These are phyloP conservation scores for Fulmarus glacialis DNA, from an alignment of 2,113 vertebrate species.

Conservation along the genomic window DNA sequence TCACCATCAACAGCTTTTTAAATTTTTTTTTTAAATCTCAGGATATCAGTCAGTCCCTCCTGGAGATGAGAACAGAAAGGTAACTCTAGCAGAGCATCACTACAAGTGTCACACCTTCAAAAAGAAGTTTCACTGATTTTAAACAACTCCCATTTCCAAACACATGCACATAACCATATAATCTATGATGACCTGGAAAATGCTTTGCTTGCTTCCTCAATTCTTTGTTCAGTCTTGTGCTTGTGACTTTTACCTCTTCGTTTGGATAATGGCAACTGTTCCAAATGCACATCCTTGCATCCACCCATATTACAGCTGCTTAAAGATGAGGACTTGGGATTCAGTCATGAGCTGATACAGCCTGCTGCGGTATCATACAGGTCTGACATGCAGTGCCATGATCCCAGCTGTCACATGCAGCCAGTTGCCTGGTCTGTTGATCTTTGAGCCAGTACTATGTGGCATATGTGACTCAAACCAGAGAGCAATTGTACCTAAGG, in stretches of 20 bases:
- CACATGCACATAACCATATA: no score
- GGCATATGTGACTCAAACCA: background rate
- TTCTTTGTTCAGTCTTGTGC: background rate
- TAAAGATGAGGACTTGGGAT: background rate
- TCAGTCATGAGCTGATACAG: no score
- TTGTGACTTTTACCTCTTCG: background rate
- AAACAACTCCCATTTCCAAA: background rate
- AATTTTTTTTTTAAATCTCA: background rate
- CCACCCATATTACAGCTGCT: background rate
- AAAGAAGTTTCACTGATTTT: background rate
- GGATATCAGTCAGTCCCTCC: no score
- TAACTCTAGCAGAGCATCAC: background rate
- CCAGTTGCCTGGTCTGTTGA: background rate
- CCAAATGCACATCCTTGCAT: background rate
- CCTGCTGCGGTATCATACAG: fast-evolving
- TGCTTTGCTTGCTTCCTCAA: background rate
- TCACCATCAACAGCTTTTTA: background rate
- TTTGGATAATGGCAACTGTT: background rate
- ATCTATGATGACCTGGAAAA: background rate
- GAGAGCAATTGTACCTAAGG: background rate
- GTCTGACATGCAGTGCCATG: background rate
- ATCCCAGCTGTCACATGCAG: background rate
- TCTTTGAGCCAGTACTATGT: background rate
- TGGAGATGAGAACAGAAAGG: background rate
- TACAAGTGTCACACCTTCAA: background rate